phyloP scores from a whole-genome alignment of 2,888 invertebrate genomes.

The Tenodera sinensis region DNA sequence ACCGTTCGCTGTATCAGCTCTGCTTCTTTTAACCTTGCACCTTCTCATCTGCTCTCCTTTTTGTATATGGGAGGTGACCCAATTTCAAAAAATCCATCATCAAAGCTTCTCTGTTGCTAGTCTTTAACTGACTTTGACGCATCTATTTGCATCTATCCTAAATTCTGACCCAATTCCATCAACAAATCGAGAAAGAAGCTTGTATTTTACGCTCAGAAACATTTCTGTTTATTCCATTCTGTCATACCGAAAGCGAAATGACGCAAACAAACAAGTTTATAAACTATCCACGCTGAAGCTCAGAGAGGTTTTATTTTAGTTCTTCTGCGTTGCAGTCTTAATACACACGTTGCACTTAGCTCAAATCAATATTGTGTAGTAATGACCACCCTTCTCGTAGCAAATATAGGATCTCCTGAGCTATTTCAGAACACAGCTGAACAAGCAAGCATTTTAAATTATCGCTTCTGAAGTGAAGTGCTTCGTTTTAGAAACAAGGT shows the following conservation, averaged over 20 bases:
- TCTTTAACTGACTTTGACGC: not conserved
- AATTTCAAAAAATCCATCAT: not conserved
- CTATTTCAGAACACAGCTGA: not conserved
- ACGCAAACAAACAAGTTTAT: not conserved
- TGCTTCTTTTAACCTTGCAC: not conserved
- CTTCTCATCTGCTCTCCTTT: not conserved
- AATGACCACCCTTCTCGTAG: not conserved
- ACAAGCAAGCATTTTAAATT: not conserved
- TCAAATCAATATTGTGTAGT: not conserved
- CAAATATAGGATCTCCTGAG: not conserved
- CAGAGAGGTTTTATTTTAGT: not conserved
- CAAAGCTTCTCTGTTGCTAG: not conserved
- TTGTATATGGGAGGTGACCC: not conserved
- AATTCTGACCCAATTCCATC: not conserved
- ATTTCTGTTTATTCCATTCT: not conserved
- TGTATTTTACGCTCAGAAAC: not conserved
- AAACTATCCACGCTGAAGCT: not conserved
- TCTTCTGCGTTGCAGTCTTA: not conserved
- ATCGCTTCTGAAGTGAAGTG: not conserved
- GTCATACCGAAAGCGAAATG: not conserved
- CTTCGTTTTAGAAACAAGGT: not conserved
- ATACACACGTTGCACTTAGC: not conserved
- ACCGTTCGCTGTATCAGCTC: not conserved
- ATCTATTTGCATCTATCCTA: not conserved
- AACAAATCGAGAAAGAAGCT: not conserved